These are phyloP conservation scores for Atethmia centrago DNA, from an alignment of 2,888 invertebrate species.

Conservation along the genomic window DNA sequence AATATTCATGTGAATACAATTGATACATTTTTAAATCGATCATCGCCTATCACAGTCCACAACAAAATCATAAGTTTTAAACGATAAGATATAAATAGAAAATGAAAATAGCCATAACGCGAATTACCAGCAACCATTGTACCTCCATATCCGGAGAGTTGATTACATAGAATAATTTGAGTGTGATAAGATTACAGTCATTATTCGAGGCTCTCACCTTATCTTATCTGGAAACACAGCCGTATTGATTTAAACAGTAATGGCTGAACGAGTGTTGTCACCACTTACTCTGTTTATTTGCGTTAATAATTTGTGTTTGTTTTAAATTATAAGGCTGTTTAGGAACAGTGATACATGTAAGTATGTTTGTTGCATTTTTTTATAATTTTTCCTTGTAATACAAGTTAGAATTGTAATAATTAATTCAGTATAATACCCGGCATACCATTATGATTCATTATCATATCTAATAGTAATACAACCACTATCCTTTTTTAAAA, in stretches of 20 bases:
- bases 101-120: neutral
- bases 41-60: neutral
- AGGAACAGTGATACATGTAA: conserved; percentile 68
- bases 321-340: conserved; percentile 59
- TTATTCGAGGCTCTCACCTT: conserved; percentile 76
- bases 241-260: conserved; percentile 81
- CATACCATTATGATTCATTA: conserved; percentile 31
- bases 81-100: conserved; percentile 8
- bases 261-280: conserved; percentile 73
- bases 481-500: conserved; percentile 12
- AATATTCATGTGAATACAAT: neutral
- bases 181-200: conserved; percentile 82
- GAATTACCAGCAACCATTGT: conserved; percentile 29
- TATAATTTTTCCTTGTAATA: neutral
- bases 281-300: conserved; percentile 71
- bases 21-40: neutral
- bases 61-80: neutral
- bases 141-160: conserved; percentile 59
- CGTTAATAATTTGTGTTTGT: conserved; percentile 58
- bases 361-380: conserved; percentile 50
- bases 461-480: conserved; percentile 30
- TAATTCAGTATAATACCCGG: neutral
- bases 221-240: conserved; percentile 81
- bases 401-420: neutral
- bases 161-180: conserved; percentile 73